Conservation (phyloP, 2,113 vertebrate genomes). For the Podarcis muralis region DNA sequence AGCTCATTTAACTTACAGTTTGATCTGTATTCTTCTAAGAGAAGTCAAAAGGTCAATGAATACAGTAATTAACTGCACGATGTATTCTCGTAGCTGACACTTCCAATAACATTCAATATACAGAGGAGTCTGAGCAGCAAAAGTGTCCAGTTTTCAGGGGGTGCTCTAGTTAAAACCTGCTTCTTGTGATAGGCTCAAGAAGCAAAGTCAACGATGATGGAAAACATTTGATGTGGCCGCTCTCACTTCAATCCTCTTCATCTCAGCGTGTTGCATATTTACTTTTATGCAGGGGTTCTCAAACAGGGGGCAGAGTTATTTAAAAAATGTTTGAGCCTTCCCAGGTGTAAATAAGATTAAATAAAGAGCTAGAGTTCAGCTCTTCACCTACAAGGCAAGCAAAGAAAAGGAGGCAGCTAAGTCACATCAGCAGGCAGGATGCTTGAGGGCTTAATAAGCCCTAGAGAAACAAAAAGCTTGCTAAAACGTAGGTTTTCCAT, state of each 20-base stretch:
- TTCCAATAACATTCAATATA: slow-evolving; percentile 28
- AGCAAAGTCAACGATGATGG: slow-evolving; percentile 18
- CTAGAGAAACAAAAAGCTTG: not conserved
- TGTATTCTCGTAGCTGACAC: slow-evolving; percentile 32
- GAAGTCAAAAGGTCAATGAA: slow-evolving; percentile 25
- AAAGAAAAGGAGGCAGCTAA: not conserved
- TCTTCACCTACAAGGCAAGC: not conserved
- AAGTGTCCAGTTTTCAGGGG: not conserved
- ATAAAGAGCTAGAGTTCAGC: not conserved
- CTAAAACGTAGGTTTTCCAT: not conserved
- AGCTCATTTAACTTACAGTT: slow-evolving; percentile 33
- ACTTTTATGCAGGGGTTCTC: not conserved
- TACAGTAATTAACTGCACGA: not conserved
- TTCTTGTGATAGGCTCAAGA: slow-evolving; percentile 5
- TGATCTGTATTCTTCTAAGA: slow-evolving; percentile 41
- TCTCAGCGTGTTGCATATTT: slow-evolving; percentile 2
- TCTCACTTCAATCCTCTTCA: not conserved
- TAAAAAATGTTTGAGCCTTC: not conserved
- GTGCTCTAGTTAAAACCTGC: not conserved
- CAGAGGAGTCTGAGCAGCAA: not conserved
- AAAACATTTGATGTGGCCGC: not conserved
- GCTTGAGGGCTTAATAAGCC: not conserved
- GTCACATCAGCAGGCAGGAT: not conserved
- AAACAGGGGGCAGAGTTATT: not conserved
- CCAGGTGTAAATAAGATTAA: not conserved